Conservation (phyloP, 2,888 invertebrate genomes). For the Nesidiocoris tenuis region DNA sequence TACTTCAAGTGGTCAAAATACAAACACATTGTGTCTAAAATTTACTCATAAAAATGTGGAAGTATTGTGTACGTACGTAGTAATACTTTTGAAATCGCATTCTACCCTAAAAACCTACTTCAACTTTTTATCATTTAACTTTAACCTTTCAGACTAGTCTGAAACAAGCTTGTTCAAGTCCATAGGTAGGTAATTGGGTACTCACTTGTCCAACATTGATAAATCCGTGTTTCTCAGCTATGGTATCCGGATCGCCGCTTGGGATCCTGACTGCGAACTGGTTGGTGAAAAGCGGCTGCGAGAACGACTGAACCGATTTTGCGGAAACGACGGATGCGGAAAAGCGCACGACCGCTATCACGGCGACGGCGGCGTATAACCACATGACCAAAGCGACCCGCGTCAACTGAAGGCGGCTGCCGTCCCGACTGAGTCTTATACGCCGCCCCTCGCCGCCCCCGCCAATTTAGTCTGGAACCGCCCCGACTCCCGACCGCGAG, state of each 20-base stretch:
- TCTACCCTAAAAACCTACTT: too few species aligned
- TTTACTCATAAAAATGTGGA: too few species aligned
- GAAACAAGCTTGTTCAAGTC: too few species aligned
- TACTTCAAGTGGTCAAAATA: too few species aligned
- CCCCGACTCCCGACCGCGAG: background rate
- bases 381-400: constrained; percentile 32
- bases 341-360: constrained; percentile 19
- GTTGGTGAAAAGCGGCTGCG: constrained; percentile 66
- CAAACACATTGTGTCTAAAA: too few species aligned
- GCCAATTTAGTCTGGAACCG: background rate
- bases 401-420: constrained; percentile 19
- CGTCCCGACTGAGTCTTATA: constrained; percentile 1
- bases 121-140: too few species aligned
- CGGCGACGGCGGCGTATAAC: constrained; percentile 16
- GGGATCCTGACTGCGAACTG: constrained; percentile 81
- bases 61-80: too few species aligned
- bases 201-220: constrained; percentile 81
- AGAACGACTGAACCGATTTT: constrained; percentile 9
- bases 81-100: too few species aligned
- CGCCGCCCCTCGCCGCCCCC: constrained; percentile 6
- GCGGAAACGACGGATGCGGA: constrained; percentile 5
- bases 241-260: constrained; percentile 67
- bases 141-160: too few species aligned
- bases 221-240: constrained; percentile 81
- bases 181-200: too few species aligned